These are phyloP conservation scores for Protomyctophum bolini DNA, from an alignment of 2,113 vertebrate genomes.

Conservation along the genomic window DNA sequence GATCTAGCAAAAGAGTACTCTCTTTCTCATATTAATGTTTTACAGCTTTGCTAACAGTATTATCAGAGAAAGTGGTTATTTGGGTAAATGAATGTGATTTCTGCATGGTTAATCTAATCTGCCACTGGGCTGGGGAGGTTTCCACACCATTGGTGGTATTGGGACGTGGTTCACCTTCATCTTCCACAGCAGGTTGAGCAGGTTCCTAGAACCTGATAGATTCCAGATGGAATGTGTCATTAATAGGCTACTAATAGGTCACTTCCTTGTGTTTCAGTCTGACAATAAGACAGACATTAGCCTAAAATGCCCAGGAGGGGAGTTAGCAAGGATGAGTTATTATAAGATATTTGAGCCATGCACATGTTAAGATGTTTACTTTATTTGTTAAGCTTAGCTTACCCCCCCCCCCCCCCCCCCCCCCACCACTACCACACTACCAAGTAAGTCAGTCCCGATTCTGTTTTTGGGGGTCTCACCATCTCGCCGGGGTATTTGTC, in stretches of 20 bases:
- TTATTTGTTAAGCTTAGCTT: not conserved
- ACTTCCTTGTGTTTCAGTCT: not conserved
- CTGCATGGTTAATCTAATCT: not conserved
- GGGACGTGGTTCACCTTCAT: conserved; percentile 24
- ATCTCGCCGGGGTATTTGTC: conserved; percentile 63
- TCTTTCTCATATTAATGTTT: too few species aligned
- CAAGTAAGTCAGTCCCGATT: too few species aligned
- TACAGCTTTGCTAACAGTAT: too few species aligned
- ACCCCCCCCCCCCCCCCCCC: not conserved
- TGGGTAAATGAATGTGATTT: conserved; percentile 29
- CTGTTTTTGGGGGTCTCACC: conserved; percentile 64
- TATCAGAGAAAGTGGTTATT: not conserved
- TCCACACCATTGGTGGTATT: too few species aligned
- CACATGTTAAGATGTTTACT: not conserved
- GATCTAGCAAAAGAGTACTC: too few species aligned
- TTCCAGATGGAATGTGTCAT: not conserved
- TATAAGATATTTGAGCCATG: not conserved
- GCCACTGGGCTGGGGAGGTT: too few species aligned
- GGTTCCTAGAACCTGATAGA: conserved; percentile 38
- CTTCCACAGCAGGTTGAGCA: conserved; percentile 51
- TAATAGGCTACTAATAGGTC: not conserved
- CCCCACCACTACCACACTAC: too few species aligned
- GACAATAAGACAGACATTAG: not conserved
- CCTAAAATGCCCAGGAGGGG: not conserved
- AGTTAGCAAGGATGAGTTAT: too few species aligned